Evolutionary conservation across 2,113 vertebrate genomes (phyloP), one percentile per base, ranked within the genome.

Genomic region (Dipodomys ordii): DNA sequence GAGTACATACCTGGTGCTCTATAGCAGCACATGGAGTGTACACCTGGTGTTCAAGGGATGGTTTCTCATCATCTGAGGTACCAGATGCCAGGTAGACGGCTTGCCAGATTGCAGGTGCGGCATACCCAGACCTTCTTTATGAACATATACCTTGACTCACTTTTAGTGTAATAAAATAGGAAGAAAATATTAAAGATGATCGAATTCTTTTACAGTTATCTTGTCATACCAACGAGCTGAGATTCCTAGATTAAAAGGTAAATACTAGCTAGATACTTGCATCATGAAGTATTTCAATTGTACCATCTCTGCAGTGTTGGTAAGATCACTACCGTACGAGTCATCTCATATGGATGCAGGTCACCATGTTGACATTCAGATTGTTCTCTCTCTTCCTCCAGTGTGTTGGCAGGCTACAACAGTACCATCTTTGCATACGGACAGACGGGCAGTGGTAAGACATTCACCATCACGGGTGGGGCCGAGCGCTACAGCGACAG

Each of bases 371-470:
- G 28, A 74, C 84, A 3, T 46, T 91, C 27, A 79, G 84, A 80
- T 23, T 57, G 28, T 73, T 81, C 77, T 96, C 25, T 78, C 35
- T 2, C 0, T 96, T 95, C 71, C 90, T 95, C 71, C 90, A 99
- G 99, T 96, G 99, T 98, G 84, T 96, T 99, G 97, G 97, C 98
- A 62, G 99, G 99, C 69, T 99, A 99, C 95, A 99, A 99, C 85
- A 99, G 99, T 39, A 99, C 99, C 83, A 98, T 99, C 95, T 99
- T 99, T 96, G 99, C 99, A 2, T 99, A 99, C 35, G 99, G 99
- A 18, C 99, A 99, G 97, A 99, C 99, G 0, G 99, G 99, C 88
- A 99, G 99, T 13, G 99, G 99, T 4, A 99, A 99, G 98, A 99
- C 99, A 0, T 99, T 99, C 93, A 99, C 99, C 78, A 99, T 99